Evolutionary conservation across 2,888 invertebrate species (phyloP).

Genomic region (Diabrotica balteata): DNA sequence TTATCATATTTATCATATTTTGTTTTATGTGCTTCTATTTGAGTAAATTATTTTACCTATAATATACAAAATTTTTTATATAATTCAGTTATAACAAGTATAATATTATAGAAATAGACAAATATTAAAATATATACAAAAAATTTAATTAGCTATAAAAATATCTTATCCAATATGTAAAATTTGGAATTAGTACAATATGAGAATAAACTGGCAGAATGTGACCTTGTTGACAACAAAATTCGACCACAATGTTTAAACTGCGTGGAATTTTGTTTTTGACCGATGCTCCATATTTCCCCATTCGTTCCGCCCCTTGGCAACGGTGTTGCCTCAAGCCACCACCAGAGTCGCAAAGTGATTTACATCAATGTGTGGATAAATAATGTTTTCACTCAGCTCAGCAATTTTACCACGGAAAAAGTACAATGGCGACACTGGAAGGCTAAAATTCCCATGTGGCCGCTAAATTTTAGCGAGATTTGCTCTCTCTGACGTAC

Average conservation of each 20-base stretch:
- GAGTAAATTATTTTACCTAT: too few relatives aligned
- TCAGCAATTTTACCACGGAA: slow-evolving; percentile 22
- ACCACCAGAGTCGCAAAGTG: slow-evolving; percentile 20
- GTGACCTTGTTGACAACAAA: not conserved
- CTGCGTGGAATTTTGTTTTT: not conserved
- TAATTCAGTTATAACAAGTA: too few relatives aligned
- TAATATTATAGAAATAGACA: too few relatives aligned
- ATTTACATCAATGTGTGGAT: slow-evolving; percentile 26
- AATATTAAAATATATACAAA: too few relatives aligned
- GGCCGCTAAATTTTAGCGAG: slow-evolving; percentile 20
- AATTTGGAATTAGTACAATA: too few relatives aligned
- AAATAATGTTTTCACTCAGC: slow-evolving; percentile 27
- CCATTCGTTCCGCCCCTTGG: slow-evolving; percentile 3
- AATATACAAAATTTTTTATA: too few relatives aligned
- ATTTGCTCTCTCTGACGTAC: slow-evolving; percentile 18
- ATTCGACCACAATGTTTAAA: not conserved
- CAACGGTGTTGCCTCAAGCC: slow-evolving; percentile 8
- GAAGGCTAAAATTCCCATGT: slow-evolving; percentile 19
- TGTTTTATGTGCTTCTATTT: too few relatives aligned
- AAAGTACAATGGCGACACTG: slow-evolving; percentile 21
- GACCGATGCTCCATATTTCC: not conserved
- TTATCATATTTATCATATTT: too few relatives aligned
- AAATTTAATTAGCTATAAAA: too few relatives aligned
- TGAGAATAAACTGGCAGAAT: too few relatives aligned
- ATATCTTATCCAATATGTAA: too few relatives aligned